These are phyloP conservation scores for Anoura caudifer DNA, from an alignment of 2,113 vertebrate genomes.

Conservation along the genomic window DNA sequence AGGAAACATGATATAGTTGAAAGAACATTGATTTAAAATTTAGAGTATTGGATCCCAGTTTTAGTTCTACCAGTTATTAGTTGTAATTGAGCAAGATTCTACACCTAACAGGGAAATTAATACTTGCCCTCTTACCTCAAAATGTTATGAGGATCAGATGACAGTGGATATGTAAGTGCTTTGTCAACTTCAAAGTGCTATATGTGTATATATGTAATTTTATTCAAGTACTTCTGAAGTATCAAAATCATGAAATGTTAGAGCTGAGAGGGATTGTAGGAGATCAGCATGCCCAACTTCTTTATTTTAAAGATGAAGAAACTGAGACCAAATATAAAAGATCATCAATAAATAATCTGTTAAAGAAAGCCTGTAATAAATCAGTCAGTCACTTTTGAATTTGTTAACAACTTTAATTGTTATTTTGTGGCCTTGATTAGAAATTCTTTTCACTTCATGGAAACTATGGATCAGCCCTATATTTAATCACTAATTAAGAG, in stretches of 20 bases:
- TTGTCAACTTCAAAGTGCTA: neutral
- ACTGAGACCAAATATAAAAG: neutral
- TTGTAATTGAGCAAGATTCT: neutral
- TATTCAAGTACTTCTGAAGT: neutral
- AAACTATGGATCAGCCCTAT: neutral
- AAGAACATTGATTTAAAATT: neutral
- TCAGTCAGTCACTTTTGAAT: neutral
- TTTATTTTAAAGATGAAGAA: constrained; percentile 39
- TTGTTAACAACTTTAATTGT: neutral
- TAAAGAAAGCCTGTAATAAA: constrained; percentile 9
- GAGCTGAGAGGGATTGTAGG: neutral
- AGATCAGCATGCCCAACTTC: neutral
- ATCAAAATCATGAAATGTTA: neutral
- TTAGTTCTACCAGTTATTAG: neutral
- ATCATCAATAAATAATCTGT: neutral
- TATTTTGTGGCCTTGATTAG: neutral
- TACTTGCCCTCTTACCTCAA: neutral
- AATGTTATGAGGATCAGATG: neutral
- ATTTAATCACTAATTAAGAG: neutral
- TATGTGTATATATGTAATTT: neutral
- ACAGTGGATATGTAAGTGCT: neutral
- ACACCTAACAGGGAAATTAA: neutral
- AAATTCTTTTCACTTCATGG: neutral
- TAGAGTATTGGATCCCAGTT: neutral
- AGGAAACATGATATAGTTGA: neutral